A percentile compares a stretch with the other conserved stretches of the same genome.
phyloP scores from a whole-genome alignment of 2,113 vertebrate species.

The Charadrius vociferus region DNA sequence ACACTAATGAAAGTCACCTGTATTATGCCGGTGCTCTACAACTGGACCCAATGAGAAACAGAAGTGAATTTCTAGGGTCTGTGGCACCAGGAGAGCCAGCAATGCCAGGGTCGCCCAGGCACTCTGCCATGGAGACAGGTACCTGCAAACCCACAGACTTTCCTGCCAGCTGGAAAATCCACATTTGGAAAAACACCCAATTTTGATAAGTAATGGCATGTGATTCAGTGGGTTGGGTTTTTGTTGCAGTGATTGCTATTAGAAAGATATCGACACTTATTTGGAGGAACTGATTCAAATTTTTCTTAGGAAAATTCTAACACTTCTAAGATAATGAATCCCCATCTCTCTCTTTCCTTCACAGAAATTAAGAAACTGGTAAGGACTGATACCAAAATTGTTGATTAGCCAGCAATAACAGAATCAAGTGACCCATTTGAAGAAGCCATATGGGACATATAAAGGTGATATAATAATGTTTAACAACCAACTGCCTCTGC shows the following conservation, averaged over 20 bases:
- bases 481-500: not conserved
- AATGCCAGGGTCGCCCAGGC: accelerated
- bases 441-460: not conserved
- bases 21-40: not conserved
- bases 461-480: not conserved
- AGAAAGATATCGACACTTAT: not conserved
- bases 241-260: not conserved
- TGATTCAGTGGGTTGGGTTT: not conserved
- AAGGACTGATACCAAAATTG: not conserved
- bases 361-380: not conserved
- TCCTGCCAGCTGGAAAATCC: not conserved
- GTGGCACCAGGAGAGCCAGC: not conserved
- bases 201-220: not conserved
- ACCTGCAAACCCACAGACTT: not conserved
- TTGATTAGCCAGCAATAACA: not conserved
- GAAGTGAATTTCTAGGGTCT: not conserved
- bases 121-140: not conserved
- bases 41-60: not conserved
- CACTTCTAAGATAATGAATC: not conserved
- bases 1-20: not conserved
- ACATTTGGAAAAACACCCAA: not conserved
- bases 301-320: not conserved
- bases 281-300: not conserved
- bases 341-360: not conserved
- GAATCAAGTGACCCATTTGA: not conserved